Percentiles rank a stretch among this genome's conserved stretches.
phyloP scores from a whole-genome alignment of 64 coral and sea anemone genomes.

The Dendrophyllia cribrosa region DNA sequence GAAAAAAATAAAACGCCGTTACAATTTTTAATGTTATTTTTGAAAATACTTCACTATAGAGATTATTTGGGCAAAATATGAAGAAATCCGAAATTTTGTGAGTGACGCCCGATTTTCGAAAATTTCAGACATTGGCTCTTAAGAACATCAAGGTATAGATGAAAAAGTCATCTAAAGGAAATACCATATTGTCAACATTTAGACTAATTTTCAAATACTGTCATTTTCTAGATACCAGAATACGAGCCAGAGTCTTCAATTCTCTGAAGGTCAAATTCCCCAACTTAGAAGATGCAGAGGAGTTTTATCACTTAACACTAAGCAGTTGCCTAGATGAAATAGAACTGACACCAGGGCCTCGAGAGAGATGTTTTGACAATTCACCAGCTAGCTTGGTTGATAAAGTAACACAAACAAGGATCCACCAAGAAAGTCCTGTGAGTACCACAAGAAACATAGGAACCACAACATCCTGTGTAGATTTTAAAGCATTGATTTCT shows the following conservation, averaged over 20 bases:
- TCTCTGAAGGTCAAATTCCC: neutral
- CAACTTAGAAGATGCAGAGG: constrained; percentile 14
- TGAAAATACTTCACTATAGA: too few species aligned
- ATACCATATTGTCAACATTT: too few species aligned
- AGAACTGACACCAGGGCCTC: neutral
- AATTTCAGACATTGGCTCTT: too few species aligned
- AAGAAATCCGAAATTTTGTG: too few species aligned
- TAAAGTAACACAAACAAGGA: neutral
- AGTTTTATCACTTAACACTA: neutral
- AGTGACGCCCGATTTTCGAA: too few species aligned
- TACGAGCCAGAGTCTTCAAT: constrained; percentile 5
- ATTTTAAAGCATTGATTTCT: neutral
- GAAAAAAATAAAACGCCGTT: too few species aligned
- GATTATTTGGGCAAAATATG: too few species aligned
- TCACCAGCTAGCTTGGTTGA: neutral
- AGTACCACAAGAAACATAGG: too few species aligned
- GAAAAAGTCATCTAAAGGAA: too few species aligned
- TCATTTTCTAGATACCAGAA: constrained; percentile 28
- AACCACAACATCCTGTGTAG: neutral
- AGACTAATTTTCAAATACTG: too few species aligned
- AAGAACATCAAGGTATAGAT: too few species aligned
- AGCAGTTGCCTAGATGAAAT: neutral
- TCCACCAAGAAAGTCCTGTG: neutral
- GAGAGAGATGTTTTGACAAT: neutral
- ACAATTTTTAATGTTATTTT: too few species aligned